Percentiles rank a stretch among this genome's conserved stretches.
phyloP scores from a whole-genome alignment of 2,797 vertebrate genomes.

The Calcarius lapponicus region DNA sequence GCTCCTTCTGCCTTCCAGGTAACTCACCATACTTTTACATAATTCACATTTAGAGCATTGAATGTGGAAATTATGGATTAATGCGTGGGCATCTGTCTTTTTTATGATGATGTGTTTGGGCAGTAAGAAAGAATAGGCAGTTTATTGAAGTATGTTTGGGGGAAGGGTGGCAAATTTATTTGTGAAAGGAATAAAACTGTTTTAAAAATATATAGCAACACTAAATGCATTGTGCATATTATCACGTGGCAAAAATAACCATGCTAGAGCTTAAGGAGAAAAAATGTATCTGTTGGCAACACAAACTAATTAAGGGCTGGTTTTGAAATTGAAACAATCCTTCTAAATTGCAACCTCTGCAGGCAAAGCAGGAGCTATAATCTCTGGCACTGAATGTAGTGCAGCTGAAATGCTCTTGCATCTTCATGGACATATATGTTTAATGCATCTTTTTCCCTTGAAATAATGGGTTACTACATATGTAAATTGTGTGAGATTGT shows the following conservation, averaged over 20 bases:
- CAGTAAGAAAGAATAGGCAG: background rate
- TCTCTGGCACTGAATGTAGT: background rate
- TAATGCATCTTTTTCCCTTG: background rate
- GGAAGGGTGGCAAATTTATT: background rate
- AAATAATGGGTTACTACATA: background rate
- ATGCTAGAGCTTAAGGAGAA: background rate
- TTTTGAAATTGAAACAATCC: background rate
- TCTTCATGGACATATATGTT: background rate
- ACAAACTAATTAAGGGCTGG: background rate
- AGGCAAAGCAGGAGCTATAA: background rate
- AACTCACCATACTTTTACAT: background rate
- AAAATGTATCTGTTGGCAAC: background rate
- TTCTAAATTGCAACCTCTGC: background rate
- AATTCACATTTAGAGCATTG: background rate
- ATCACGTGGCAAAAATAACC: background rate
- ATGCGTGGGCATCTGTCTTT: fast-evolving
- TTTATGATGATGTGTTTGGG: background rate
- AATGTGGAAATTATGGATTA: background rate
- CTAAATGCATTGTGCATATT: background rate
- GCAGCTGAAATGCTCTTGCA: background rate
- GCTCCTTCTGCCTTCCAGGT: background rate
- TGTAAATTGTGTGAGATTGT: background rate
- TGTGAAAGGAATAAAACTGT: background rate
- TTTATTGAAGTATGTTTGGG: background rate
- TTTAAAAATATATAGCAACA: background rate